Conservation (phyloP, 2,888 invertebrate species). For the Andrena flavipes region DNA sequence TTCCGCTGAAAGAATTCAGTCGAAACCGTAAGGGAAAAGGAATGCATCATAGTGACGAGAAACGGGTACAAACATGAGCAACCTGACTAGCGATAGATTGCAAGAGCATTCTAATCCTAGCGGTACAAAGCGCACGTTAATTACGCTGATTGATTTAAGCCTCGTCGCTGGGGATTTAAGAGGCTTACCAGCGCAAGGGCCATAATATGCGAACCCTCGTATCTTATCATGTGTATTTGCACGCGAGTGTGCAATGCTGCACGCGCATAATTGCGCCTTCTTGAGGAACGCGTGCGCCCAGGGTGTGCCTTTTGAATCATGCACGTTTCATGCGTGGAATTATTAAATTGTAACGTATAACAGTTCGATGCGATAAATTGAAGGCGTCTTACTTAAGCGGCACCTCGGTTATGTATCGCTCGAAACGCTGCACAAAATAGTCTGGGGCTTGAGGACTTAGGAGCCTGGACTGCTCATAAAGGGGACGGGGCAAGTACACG, state of each 20-base stretch:
- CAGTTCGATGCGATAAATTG: constrained; percentile 44
- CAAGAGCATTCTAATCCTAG: constrained; percentile 76
- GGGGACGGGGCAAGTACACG: background rate
- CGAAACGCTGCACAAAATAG: background rate
- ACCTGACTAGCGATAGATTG: constrained; percentile 37
- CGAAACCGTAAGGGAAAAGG: background rate
- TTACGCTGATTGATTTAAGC: constrained; percentile 82
- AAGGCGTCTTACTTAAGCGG: constrained; percentile 24
- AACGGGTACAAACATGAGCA: constrained; percentile 29
- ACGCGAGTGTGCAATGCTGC: constrained; percentile 40
- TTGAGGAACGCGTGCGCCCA: constrained; percentile 30
- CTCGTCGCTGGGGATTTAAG: constrained; percentile 77
- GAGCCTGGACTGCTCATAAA: background rate
- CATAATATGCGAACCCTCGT: constrained; percentile 48
- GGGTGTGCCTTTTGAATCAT: constrained; percentile 47
- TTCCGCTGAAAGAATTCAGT: background rate
- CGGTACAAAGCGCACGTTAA: constrained; percentile 81
- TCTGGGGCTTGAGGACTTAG: background rate
- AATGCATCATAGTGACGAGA: constrained; percentile 13
- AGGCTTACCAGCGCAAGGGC: constrained; percentile 69
- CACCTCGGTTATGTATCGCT: background rate
- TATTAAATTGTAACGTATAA: constrained; percentile 52
- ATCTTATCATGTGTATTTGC: constrained; percentile 49
- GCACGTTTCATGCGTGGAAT: constrained; percentile 33
- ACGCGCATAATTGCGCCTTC: constrained; percentile 47